Evolutionary conservation across 1,140 invertebrate species (phyloP), one percentile per base, ranked within the genome.

Genomic region (Drosophila murphyi): DNA sequence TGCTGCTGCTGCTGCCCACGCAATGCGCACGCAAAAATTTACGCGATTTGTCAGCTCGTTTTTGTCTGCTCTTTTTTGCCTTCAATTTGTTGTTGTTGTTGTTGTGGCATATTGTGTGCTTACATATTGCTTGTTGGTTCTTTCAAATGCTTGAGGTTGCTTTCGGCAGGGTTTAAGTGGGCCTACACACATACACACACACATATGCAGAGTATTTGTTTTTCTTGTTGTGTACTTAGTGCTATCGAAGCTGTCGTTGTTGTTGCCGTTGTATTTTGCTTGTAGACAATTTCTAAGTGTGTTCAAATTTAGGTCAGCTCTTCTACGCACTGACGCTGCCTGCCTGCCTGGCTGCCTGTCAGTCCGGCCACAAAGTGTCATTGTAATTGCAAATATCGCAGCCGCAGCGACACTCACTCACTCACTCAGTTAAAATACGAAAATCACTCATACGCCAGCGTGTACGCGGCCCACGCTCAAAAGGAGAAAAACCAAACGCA

Each of bases 371-470:
- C 75, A 70, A 72, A 81, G 82, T 90, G 88, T 90, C 88, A 90
- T 90, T 90, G 88, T 91, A 90, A 90, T 91, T 90, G 88, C 88
- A 91, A 90, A 90, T 91, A 90, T 85, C 81, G 72, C 57, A 88
- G 73, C 71, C 43, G 67, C 76, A 67, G 65, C 65, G 75, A 80
- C 78, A 76, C 72, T 54, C 41, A 31, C 43, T 50, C 57, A 64
- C 31, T 54, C 28, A 61, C 2, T n/a, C n/a, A 41, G 8, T 41
- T 3, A 41, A 3, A 41, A 39, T 3, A 39, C 35, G 34, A 73
- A 77, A 57, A 77, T 77, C 74, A 73, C 74, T 77, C 74, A 77
- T 77, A 77, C 65, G 76, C 71, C 78, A 77, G 63, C 71, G 65
- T 75, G 79, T 75, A 72, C 68, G 59, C 82, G 50, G 63, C 85